Evolutionary conservation across 2,888 invertebrate species (phyloP).

Genomic region (Himalopsyche anomala): DNA sequence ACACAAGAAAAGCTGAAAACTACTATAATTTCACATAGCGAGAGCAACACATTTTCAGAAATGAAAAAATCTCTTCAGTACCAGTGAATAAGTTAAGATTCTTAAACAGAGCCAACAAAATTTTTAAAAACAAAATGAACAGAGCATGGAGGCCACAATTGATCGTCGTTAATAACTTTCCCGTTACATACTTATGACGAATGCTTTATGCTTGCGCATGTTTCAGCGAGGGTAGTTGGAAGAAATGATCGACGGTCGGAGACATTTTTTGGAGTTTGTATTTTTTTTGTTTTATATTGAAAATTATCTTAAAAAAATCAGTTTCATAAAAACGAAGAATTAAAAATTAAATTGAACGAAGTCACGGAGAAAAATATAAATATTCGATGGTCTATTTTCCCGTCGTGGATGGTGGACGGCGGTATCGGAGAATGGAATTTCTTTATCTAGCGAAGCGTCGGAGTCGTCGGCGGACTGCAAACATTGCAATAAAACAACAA

Average conservation of each 20-base stretch:
- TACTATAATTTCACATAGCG: too few relatives aligned
- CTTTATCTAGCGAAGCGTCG: conserved; percentile 61
- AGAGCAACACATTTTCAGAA: too few relatives aligned
- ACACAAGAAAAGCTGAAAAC: too few relatives aligned
- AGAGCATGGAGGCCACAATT: too few relatives aligned
- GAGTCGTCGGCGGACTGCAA: conserved; percentile 64
- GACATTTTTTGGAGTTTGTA: conserved; percentile 62
- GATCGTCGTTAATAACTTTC: too few relatives aligned
- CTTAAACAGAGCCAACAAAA: too few relatives aligned
- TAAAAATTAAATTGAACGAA: conserved; percentile 59
- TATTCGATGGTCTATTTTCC: conserved; percentile 55
- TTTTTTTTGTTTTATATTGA: conserved; percentile 56
- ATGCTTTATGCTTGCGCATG: neutral
- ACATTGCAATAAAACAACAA: conserved; percentile 64
- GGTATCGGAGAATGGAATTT: conserved; percentile 59
- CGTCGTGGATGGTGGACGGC: conserved; percentile 60
- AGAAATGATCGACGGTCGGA: conserved; percentile 60
- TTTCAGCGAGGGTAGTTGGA: conserved; percentile 47
- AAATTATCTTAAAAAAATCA: conserved; percentile 57
- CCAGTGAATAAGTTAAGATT: too few relatives aligned
- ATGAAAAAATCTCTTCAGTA: too few relatives aligned
- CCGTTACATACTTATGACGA: too few relatives aligned
- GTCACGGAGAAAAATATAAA: conserved; percentile 48
- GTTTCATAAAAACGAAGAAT: conserved; percentile 57
- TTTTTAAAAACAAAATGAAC: too few relatives aligned